phyloP scores from a whole-genome alignment of 2,113 vertebrate genomes.

The Sander vitreus region DNA sequence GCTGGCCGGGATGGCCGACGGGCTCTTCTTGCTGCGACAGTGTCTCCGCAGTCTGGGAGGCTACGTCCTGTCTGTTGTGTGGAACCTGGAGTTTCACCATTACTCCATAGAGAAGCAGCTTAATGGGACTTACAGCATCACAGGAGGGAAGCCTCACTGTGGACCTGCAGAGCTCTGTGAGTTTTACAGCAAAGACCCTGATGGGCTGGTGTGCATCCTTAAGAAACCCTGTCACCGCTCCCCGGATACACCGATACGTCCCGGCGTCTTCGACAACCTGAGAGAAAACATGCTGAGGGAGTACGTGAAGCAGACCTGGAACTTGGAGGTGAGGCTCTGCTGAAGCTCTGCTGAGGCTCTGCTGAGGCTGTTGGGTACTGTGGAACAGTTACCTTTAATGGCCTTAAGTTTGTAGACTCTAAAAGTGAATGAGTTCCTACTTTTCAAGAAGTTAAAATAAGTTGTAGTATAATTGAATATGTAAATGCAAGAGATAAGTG shows the following conservation, averaged over 20 bases:
- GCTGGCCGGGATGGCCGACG: constrained; percentile 92
- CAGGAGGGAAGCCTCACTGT: constrained; percentile 91
- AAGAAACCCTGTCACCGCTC: constrained; percentile 92
- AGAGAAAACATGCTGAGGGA: constrained; percentile 95
- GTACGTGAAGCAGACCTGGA: constrained; percentile 94
- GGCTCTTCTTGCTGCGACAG: constrained; percentile 94
- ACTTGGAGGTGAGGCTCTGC: constrained; percentile 88
- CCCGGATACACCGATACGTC: constrained; percentile 80
- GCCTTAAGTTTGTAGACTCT: not conserved
- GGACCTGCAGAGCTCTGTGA: constrained; percentile 96
- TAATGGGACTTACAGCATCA: constrained; percentile 93
- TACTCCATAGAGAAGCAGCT: constrained; percentile 95
- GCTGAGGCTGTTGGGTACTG: not conserved
- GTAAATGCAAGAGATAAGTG: not conserved
- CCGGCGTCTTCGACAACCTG: constrained; percentile 91
- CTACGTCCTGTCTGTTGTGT: constrained; percentile 93
- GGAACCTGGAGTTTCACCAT: constrained; percentile 90
- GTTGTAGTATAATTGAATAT: not conserved
- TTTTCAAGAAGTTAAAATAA: not conserved
- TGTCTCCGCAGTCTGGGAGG: constrained; percentile 95
- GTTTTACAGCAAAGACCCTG: constrained; percentile 92
- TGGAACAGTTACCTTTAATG: not conserved
- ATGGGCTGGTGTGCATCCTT: constrained; percentile 91
- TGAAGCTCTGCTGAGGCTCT: constrained; percentile 63
- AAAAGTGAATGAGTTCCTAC: not conserved